phyloP scores from a whole-genome alignment of 2,888 invertebrate species.

The Tiphia femorata region DNA sequence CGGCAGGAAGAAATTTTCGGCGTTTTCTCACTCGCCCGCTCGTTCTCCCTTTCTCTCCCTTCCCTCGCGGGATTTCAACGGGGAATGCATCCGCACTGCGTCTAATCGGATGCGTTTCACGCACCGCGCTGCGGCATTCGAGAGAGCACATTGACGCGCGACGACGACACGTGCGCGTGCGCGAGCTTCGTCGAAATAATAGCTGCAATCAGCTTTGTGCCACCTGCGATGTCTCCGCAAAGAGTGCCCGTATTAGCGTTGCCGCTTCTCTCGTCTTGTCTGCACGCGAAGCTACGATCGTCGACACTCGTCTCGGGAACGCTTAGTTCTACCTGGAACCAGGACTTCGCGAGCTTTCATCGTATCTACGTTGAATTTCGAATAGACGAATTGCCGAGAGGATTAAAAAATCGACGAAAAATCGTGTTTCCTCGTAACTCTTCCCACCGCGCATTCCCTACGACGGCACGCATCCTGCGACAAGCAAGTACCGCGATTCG shows the following conservation, averaged over 20 bases:
- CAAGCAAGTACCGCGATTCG: too few species aligned
- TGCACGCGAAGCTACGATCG: too few species aligned
- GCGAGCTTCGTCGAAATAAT: conserved; percentile 37
- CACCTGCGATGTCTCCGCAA: conserved; percentile 24
- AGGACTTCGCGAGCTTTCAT: too few species aligned
- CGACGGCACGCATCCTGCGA: too few species aligned
- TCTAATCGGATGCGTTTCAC: conserved; percentile 30
- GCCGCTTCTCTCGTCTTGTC: too few species aligned
- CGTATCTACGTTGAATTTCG: too few species aligned
- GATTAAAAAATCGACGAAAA: too few species aligned
- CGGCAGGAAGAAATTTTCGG: conserved; percentile 9
- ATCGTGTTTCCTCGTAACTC: too few species aligned
- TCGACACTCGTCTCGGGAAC: too few species aligned
- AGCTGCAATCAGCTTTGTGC: conserved; percentile 43
- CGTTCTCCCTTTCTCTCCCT: neutral
- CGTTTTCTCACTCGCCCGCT: neutral
- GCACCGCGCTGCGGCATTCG: conserved; percentile 5
- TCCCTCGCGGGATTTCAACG: conserved; percentile 7
- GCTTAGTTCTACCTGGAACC: too few species aligned
- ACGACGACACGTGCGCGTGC: neutral
- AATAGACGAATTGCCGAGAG: too few species aligned
- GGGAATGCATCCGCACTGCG: neutral
- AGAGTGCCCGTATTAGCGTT: conserved; percentile 7
- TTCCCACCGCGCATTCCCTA: too few species aligned
- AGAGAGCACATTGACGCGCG: neutral